Conservation (phyloP, 2,797 vertebrate species). For the Serranus cabrilla region DNA sequence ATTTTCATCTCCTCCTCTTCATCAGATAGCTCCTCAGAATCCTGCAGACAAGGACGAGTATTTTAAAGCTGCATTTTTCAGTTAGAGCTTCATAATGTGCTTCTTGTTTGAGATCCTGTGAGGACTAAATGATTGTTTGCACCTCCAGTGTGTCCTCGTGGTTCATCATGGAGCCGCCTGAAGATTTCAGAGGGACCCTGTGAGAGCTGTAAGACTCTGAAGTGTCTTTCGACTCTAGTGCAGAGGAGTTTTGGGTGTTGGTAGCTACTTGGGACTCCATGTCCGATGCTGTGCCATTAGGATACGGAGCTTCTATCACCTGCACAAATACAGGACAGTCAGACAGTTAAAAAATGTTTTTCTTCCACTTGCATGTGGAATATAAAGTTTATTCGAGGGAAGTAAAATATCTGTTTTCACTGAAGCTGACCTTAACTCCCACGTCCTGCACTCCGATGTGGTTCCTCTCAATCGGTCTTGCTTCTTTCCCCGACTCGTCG, state of each 20-base stretch:
- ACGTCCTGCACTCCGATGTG: conserved; percentile 91
- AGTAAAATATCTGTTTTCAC: background rate
- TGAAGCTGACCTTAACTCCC: conserved; percentile 89
- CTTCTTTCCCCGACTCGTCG: conserved; percentile 88
- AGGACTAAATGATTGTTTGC: conserved; percentile 13
- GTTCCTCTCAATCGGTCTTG: conserved; percentile 87
- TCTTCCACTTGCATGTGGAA: background rate
- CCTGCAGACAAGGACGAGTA: conserved; percentile 77
- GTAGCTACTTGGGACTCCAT: conserved; percentile 81
- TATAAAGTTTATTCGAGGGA: background rate
- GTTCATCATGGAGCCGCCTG: conserved; percentile 86
- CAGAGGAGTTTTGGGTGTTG: conserved; percentile 75
- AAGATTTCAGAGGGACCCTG: conserved; percentile 84
- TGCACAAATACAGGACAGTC: conserved; percentile 62
- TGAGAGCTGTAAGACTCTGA: conserved; percentile 82
- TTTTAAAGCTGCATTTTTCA: background rate
- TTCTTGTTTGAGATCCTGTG: conserved; percentile 1
- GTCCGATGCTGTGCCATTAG: conserved; percentile 87
- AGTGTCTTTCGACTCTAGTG: conserved; percentile 63
- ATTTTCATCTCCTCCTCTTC: conserved; percentile 99
- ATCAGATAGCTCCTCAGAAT: conserved; percentile 97
- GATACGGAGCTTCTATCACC: conserved; percentile 88
- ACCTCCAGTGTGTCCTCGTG: conserved; percentile 95
- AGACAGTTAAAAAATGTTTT: background rate
- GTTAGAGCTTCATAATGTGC: background rate